These are phyloP conservation scores for Pseudomugil tenellus DNA, from an alignment of 2,797 vertebrate species.

Conservation along the genomic window DNA sequence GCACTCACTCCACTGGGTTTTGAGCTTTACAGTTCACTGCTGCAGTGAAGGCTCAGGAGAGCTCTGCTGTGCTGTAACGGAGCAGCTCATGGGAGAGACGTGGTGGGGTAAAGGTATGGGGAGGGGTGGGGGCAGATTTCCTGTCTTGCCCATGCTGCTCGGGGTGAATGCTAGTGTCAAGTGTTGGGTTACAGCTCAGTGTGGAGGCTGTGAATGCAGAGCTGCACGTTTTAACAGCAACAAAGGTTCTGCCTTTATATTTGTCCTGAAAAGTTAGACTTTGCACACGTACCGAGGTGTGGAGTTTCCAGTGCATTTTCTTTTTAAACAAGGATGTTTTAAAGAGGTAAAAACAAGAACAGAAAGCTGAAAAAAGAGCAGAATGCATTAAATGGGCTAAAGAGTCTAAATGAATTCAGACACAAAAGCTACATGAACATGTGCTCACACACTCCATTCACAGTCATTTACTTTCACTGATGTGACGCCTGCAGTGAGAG, in stretches of 20 bases:
- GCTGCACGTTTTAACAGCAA: slow-evolving; percentile 25
- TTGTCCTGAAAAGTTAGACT: background rate
- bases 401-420: slow-evolving; percentile 23
- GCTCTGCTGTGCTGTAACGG: slow-evolving; percentile 49
- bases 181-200: slow-evolving; percentile 73
- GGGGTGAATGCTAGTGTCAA: slow-evolving; percentile 72
- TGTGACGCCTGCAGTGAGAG: slow-evolving; percentile 15
- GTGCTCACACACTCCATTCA: slow-evolving; percentile 21
- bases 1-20: slow-evolving; percentile 54
- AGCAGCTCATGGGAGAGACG: slow-evolving; percentile 50
- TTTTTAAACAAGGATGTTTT: too few species aligned
- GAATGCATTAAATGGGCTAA: background rate
- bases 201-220: slow-evolving; percentile 27
- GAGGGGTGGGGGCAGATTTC: slow-evolving; percentile 55
- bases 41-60: slow-evolving; percentile 47
- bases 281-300: background rate
- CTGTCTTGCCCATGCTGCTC: slow-evolving; percentile 68
- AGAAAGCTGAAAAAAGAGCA: too few species aligned
- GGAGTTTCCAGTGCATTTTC: background rate
- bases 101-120: slow-evolving; percentile 7
- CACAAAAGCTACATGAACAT: slow-evolving; percentile 20
- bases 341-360: background rate
- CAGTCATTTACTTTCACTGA: slow-evolving; percentile 31
- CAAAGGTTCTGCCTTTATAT: slow-evolving; percentile 27
- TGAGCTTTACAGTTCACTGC: slow-evolving; percentile 55